phyloP scores from a whole-genome alignment of 2,797 vertebrate species.

The Parambassis ranga region DNA sequence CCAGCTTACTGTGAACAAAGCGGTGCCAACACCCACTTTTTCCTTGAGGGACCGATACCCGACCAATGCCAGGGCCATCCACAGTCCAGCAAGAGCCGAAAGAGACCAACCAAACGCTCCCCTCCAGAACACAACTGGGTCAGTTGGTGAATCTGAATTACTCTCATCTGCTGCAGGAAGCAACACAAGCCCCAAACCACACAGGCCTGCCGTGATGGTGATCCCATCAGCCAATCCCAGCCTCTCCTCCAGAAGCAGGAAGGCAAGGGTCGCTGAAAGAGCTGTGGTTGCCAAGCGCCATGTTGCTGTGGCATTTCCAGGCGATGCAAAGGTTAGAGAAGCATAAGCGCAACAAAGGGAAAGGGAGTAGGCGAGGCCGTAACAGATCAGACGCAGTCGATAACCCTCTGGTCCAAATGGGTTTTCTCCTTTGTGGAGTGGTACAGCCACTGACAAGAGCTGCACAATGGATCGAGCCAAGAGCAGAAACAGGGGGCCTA shows the following conservation, averaged over 20 bases:
- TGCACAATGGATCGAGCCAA: conserved; percentile 92
- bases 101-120: conserved; percentile 95
- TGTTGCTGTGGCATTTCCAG: conserved; percentile 89
- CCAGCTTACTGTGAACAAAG: conserved; percentile 97
- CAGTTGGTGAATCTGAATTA: conserved; percentile 73
- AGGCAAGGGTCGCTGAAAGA: conserved; percentile 91
- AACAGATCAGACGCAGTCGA: conserved; percentile 89
- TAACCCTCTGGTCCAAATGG: conserved; percentile 92
- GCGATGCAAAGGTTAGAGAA: conserved; percentile 90
- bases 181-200: conserved; percentile 90
- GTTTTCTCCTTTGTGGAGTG: conserved; percentile 88
- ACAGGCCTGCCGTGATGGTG: conserved; percentile 86
- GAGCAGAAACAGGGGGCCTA: conserved; percentile 93
- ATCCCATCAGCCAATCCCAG: conserved; percentile 85
- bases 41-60: conserved; percentile 95
- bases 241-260: conserved; percentile 93
- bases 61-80: conserved; percentile 94
- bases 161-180: conserved; percentile 78
- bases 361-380: conserved; percentile 92
- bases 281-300: conserved; percentile 95
- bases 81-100: conserved; percentile 91
- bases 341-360: conserved; percentile 96
- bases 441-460: conserved; percentile 85
- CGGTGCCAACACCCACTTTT: conserved; percentile 92
- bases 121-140: conserved; percentile 89